These are phyloP conservation scores for Drosophila busckii DNA, from an alignment of 1,140 invertebrate species.

Conservation along the genomic window DNA sequence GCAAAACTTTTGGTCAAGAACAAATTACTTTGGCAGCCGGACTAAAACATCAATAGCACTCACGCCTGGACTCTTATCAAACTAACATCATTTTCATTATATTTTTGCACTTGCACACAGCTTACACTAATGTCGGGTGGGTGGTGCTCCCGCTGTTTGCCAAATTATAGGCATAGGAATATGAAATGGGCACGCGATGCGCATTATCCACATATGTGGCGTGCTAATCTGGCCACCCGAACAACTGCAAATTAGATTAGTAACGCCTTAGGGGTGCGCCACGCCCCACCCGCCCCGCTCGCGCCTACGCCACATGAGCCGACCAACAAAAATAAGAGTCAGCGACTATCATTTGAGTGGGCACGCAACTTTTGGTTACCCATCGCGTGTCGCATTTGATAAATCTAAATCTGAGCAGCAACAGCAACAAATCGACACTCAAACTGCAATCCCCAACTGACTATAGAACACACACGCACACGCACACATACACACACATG, in stretches of 20 bases:
- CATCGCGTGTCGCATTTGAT: slow-evolving; percentile 38
- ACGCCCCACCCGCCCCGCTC: not conserved
- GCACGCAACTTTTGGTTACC: slow-evolving; percentile 23
- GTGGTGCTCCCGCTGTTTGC: slow-evolving; percentile 9
- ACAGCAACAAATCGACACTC: slow-evolving; percentile 44
- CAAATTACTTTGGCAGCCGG: no score
- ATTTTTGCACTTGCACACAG: slow-evolving; percentile 67
- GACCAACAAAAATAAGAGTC: not conserved
- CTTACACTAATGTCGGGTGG: slow-evolving; percentile 53
- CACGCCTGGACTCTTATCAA: slow-evolving; percentile 63
- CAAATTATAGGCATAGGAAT: slow-evolving; percentile 45
- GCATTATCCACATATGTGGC: slow-evolving; percentile 62
- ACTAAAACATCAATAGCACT: slow-evolving; percentile 8
- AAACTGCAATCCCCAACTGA: slow-evolving; percentile 39
- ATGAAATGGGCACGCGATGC: slow-evolving; percentile 51
- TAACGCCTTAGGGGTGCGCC: slow-evolving; percentile 33
- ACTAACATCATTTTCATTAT: slow-evolving; percentile 75
- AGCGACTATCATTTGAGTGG: slow-evolving; percentile 8
- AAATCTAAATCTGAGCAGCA: slow-evolving; percentile 17
- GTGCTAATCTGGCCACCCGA: slow-evolving; percentile 62
- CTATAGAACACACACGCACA: slow-evolving; percentile 6
- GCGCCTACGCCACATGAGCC: not conserved
- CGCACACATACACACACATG: no score
- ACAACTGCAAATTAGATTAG: slow-evolving; percentile 76
- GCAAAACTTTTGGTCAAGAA: no score